Evolutionary conservation across 2,797 vertebrate species (phyloP), one percentile per base, ranked within the genome.

Genomic region (Enteromius fasciolatus): DNA sequence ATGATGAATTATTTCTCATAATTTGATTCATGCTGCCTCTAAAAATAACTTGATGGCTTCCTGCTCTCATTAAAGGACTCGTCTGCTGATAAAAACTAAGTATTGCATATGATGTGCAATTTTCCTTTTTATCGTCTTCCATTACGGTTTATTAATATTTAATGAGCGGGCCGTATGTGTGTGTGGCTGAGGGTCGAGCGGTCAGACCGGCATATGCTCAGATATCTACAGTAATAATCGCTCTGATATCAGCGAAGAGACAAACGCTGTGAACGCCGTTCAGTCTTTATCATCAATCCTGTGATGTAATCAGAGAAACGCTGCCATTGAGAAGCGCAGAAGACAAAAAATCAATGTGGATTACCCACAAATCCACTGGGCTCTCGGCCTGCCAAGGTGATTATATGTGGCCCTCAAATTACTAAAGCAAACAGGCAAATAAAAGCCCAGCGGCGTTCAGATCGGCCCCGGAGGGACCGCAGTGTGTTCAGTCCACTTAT

Each of bases 141-240:
- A 86, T 87, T 87, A 87, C 82, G 83, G 87, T 81, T 88, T 76
- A 86, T 88, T 61, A 87, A 87, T 88, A 81, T 86, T 88, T 87
- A 84, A 88, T 86, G 52, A 75, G 28, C n/a, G 17, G 59, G 79
- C 69, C 20, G 3, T 23, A 52, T 68, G 80, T 36, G 12, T 33
- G 57, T 25, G 46, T 8, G 59, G 9, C 9, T 69, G 61, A 68
- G 57, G 77, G 79, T 31, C 52, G 64, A 82, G 25, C 18, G 39
- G 76, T 52, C 69, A 48, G 54, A 75, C 25, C 46, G 5, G 20
- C 70, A 64, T 80, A 20, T 23, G 61, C 25, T 66, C 75, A 48
- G 36, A 74, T 57, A 28, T 57, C 36, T 52, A 57, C 54, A 57
- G n/a, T 23, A 57, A 57, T 69, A 78, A 78, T 66, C 61, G 3